Base-by-base conservation (phyloP, 2,113 vertebrate species). In the pig (Sus scrofa) region DNA sequence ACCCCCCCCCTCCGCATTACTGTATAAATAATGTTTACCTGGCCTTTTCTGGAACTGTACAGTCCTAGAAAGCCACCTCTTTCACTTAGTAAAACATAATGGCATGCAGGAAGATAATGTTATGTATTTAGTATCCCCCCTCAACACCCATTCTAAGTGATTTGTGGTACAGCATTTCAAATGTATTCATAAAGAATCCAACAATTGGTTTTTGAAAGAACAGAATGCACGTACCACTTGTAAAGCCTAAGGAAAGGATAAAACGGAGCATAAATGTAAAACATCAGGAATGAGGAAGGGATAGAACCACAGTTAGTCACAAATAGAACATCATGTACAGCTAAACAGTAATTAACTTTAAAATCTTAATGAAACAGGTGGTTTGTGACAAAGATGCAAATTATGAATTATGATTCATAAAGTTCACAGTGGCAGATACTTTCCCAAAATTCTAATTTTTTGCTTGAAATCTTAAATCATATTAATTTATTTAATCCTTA, bases 401-500 rank as follows among this genome's bases (percentile, higher is more conserved):
- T 88, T 82, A 52, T 54, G 32, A 81, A n/a, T 54, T 89, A 37
- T 50, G 52, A 67, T 88, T 83, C 16, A 83, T 83, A 54, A 93
- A 88, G 74, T 65, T 86, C 56, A 92, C 34, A 67, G 37, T 89
- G 70, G 19, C 37, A 24, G 39, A 39, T 85, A 78, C 0, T 70
- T 91, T 85, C 39, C 63, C 22, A 94, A 56, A 65, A 94, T 89
- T 74, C 27, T 15, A 27, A 10, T 89, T 84, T 84, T 78, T 89
- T 67, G 68, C 22, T 84, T 84, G 44, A 83, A 77, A 94, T 84
- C 70, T 94, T 77, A 77, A 89, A 77, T 32, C 68, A 50, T 58
- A 89, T 84, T 56, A 67, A 20, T 27, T 90, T 37, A 77, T 68
- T 85, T 75, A 85, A 77, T 90, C 71, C 32, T 62, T 78, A 50